Conservation (phyloP, 2,888 invertebrate species). For the Calameuta pallipes region DNA sequence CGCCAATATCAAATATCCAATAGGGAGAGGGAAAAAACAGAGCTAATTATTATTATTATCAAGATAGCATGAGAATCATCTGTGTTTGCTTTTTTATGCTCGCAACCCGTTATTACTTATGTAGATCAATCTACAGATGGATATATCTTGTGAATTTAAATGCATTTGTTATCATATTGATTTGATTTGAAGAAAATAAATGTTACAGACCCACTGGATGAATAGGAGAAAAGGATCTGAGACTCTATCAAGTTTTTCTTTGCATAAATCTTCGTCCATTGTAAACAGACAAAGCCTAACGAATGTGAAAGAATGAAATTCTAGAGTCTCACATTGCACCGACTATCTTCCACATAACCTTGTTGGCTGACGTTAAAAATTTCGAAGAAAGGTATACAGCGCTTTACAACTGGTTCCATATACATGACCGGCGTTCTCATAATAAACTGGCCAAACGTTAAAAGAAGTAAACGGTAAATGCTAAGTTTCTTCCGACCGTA, state of each 20-base stretch:
- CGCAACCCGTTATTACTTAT: neutral
- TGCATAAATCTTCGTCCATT: neutral
- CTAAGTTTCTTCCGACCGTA: constrained; percentile 20
- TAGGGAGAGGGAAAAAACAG: neutral
- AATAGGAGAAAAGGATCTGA: neutral
- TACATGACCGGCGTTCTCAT: neutral
- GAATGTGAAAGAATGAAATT: neutral
- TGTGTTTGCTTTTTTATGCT: neutral
- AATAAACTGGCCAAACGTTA: neutral
- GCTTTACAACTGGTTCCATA: neutral
- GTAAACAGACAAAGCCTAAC: neutral
- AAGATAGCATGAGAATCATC: neutral
- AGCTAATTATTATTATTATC: neutral
- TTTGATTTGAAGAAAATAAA: neutral
- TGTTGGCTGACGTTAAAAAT: neutral
- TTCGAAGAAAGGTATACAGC: neutral
- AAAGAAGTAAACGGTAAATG: neutral
- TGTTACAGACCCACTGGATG: neutral
- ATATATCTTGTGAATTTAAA: neutral
- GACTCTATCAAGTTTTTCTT: neutral
- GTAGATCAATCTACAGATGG: neutral
- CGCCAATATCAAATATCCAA: neutral
- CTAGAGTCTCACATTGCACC: neutral
- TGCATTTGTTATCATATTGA: neutral
- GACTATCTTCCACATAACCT: neutral